Evolutionary conservation across 2,113 vertebrate species (phyloP), one percentile per base, ranked within the genome.

Genomic region (Phylloscopus trochilus): DNA sequence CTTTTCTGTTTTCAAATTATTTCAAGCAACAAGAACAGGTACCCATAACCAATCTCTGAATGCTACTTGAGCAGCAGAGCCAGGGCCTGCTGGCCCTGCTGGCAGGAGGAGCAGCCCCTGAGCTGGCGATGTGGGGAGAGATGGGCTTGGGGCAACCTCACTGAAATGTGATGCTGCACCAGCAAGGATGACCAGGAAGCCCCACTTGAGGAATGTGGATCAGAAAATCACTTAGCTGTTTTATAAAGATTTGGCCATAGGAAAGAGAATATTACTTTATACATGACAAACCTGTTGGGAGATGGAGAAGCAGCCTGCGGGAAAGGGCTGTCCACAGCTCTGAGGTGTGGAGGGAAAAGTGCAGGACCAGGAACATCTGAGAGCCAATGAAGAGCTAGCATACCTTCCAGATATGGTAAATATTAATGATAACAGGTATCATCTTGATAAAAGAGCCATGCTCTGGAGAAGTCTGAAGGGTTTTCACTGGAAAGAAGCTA

Each of bases 101-200:
- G 41, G 41, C 41, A 41, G 41, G 35, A 59, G 64, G 33, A 69
- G 21, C n/a, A 35, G 39, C n/a, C 35, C 20, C 15, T 47, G n/a
- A 85, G 30, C 28, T 64, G 62, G 21, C 0, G 0, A 4, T 9
- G 13, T 24, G 30, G 21, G 68, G 30, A 41, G 27, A 84, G 68
- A 22, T 8, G 37, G 56, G n/a, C 13, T 80, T 8, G 5, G 23
- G 41, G 15, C 7, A 46, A 5, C 10, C 53, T 52, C 15, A 9
- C 19, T 18, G 46, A 66, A 35, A 44, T 7, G 4, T 0, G 0
- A 2, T 26, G 10, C 24, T 83, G 68, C 4, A 3, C 26, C 62
- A 70, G 35, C 37, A 58, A 72, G n/a, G n/a, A 43, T 19, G 64
- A 10, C 4, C 43, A 64, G 24, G n/a, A 72, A n/a, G 16, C 17